phyloP scores from a whole-genome alignment of 2,888 invertebrate species.

The Myopa tessellatipennis region DNA sequence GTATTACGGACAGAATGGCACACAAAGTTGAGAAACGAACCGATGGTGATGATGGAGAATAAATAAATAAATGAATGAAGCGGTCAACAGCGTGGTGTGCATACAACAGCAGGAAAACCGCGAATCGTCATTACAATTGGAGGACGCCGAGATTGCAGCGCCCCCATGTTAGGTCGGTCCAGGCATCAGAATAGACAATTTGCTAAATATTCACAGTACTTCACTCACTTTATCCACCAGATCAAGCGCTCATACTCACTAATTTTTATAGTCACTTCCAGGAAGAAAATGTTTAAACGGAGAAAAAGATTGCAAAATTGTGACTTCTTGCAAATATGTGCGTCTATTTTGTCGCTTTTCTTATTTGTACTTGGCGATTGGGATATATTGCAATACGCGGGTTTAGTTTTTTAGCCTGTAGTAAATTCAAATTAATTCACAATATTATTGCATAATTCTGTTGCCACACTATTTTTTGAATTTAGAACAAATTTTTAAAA shows the following conservation, averaged over 20 bases:
- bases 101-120: conserved; percentile 8
- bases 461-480: background rate
- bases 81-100: too few relatives aligned
- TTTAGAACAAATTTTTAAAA: background rate
- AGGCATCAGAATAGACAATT: conserved; percentile 13
- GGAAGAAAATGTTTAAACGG: conserved; percentile 5
- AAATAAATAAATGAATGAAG: background rate
- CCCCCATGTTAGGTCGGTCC: conserved; percentile 18
- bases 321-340: conserved; percentile 18
- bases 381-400: background rate
- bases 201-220: background rate
- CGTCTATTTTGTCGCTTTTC: conserved; percentile 5
- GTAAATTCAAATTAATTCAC: background rate
- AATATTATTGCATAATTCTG: background rate
- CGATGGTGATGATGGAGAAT: background rate
- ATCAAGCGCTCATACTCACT: conserved; percentile 21
- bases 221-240: background rate
- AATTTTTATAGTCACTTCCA: conserved; percentile 21
- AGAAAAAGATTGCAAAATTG: conserved; percentile 26
- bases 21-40: background rate
- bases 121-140: background rate
- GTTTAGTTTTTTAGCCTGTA: background rate
- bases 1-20: background rate
- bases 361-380: conserved; percentile 24
- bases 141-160: background rate